Conservation (phyloP, 2,113 vertebrate genomes). For the Hylia prasina region DNA sequence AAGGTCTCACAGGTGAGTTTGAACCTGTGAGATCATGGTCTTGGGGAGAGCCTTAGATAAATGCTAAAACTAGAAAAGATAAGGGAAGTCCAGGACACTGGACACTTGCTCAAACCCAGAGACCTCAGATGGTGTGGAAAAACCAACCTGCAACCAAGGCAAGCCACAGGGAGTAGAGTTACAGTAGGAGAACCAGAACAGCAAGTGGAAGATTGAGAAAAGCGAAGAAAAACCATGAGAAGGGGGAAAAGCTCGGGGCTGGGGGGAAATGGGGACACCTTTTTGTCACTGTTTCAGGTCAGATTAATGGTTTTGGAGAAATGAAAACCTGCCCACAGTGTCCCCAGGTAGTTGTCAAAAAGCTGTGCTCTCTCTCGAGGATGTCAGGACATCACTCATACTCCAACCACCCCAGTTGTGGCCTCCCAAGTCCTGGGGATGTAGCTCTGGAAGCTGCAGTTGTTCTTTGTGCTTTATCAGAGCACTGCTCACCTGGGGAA, state of each 20-base stretch:
- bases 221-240: not conserved
- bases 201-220: not conserved
- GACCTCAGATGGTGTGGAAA: not conserved
- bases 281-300: not conserved
- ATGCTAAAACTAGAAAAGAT: not conserved
- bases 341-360: not conserved
- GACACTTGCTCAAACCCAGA: not conserved
- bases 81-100: not conserved
- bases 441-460: not conserved
- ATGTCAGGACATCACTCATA: not conserved
- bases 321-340: not conserved
- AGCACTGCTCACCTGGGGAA: not conserved
- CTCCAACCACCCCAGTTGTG: not conserved
- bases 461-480: not conserved
- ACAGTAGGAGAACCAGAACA: not conserved
- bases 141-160: not conserved
- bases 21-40: not conserved
- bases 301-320: not conserved
- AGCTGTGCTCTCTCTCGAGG: not conserved
- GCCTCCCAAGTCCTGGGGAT: not conserved
- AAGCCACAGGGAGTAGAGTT: not conserved
- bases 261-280: not conserved
- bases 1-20: constrained; percentile 67
- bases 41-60: not conserved
- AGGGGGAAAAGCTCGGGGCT: not conserved